phyloP scores from a whole-genome alignment of 2,113 vertebrate species.

The Indicator indicator region DNA sequence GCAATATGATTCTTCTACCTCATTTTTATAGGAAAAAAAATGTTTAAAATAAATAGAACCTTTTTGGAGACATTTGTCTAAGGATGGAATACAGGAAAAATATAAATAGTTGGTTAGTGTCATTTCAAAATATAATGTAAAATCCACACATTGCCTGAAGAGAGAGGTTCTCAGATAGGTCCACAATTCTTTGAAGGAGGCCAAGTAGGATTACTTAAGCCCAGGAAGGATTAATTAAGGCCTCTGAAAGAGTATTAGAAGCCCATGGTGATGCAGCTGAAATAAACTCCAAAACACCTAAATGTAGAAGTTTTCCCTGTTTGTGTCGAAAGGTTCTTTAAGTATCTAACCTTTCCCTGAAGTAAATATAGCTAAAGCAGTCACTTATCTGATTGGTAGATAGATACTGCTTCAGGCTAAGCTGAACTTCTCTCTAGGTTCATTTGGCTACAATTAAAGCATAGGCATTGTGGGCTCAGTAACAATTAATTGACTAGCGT shows the following conservation, averaged over 20 bases:
- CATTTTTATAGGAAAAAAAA: not conserved
- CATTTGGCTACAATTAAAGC: not conserved
- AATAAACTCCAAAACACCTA: not conserved
- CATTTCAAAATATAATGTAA: not conserved
- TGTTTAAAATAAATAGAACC: not conserved
- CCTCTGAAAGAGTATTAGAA: not conserved
- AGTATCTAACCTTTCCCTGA: not conserved
- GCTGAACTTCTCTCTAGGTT: not conserved
- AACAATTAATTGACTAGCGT: not conserved
- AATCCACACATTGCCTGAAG: not conserved
- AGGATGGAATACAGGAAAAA: not conserved
- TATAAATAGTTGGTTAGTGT: not conserved
- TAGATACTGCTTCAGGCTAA: not conserved
- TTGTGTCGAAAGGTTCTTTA: not conserved
- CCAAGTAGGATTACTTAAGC: not conserved
- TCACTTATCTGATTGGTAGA: not conserved
- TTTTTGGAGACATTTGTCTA: not conserved
- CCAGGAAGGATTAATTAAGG: not conserved
- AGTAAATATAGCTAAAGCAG: not conserved
- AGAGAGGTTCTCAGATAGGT: not conserved
- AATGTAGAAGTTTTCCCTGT: not conserved
- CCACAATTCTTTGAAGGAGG: not conserved
- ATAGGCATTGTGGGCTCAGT: not conserved
- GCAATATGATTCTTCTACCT: accelerated
- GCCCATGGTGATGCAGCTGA: not conserved